These are phyloP conservation scores for Gonioctena quinquepunctata DNA, from an alignment of 1,140 invertebrate species.

Conservation along the genomic window DNA sequence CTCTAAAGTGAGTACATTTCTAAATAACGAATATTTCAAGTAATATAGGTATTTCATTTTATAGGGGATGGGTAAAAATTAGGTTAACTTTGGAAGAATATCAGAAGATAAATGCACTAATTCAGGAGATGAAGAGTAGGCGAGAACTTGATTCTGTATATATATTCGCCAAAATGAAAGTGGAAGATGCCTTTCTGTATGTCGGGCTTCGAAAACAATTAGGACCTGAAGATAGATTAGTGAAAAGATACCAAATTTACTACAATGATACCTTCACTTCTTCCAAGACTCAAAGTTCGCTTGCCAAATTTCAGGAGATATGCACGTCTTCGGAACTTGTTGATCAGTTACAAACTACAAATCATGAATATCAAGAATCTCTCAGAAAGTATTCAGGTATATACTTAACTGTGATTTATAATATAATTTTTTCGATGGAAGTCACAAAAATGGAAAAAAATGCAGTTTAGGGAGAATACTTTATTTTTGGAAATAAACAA, in stretches of 20 bases:
- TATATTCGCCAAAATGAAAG: constrained; percentile 29
- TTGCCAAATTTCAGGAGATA: constrained; percentile 22
- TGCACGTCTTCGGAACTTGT: constrained; percentile 7
- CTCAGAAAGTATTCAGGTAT: constrained; percentile 22
- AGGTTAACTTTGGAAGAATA: constrained; percentile 27
- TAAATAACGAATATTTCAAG: too few relatives aligned
- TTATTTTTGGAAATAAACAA: too few relatives aligned
- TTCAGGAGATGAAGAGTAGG: constrained; percentile 7
- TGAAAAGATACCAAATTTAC: constrained; percentile 10
- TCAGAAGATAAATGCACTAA: constrained; percentile 23
- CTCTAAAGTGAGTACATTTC: constrained; percentile 28
- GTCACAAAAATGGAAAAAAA: too few relatives aligned
- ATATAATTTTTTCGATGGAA: too few relatives aligned
- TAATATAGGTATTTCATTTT: constrained; percentile 15
- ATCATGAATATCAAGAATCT: constrained; percentile 19
- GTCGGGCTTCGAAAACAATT: constrained; percentile 13
- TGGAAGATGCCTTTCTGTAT: constrained; percentile 25
- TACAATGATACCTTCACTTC: constrained; percentile 12
- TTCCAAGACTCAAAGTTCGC: background rate
- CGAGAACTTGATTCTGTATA: constrained; percentile 16
- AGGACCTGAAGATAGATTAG: constrained; percentile 18
- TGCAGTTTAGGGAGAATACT: too few relatives aligned
- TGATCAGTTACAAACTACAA: constrained; percentile 6
- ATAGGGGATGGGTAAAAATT: constrained; percentile 31
- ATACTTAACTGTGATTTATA: background rate